phyloP scores from a whole-genome alignment of 2,113 vertebrate species.

The Crotalus viridis region DNA sequence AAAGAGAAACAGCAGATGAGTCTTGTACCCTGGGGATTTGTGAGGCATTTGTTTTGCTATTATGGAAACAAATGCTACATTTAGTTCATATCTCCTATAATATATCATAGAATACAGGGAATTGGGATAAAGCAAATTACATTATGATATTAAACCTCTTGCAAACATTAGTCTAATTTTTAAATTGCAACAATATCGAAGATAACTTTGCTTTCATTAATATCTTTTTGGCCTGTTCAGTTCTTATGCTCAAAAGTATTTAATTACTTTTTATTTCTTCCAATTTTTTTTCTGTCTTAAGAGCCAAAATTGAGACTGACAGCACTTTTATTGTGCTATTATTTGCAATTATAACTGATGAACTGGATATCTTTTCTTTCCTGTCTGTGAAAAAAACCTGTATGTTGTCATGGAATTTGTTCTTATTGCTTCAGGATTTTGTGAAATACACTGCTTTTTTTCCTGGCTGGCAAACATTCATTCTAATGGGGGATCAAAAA shows the following conservation, averaged over 20 bases:
- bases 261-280: not conserved
- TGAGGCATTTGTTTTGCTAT: not conserved
- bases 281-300: not conserved
- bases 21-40: not conserved
- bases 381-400: not conserved
- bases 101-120: not conserved
- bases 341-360: slow-evolving; percentile 8
- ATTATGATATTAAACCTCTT: not conserved
- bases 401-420: not conserved
- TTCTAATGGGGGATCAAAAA: not conserved
- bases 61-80: not conserved
- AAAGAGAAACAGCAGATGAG: not conserved
- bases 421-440: not conserved
- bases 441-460: slow-evolving; percentile 20
- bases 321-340: not conserved
- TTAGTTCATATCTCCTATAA: not conserved
- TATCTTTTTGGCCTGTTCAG: not conserved
- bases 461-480: not conserved
- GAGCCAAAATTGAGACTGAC: not conserved
- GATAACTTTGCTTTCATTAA: not conserved
- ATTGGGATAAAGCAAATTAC: not conserved
- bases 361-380: not conserved
- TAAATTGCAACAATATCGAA: not conserved
- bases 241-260: not conserved
- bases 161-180: not conserved